Conservation (phyloP, 2,113 vertebrate genomes). For the Butorides virescens region DNA sequence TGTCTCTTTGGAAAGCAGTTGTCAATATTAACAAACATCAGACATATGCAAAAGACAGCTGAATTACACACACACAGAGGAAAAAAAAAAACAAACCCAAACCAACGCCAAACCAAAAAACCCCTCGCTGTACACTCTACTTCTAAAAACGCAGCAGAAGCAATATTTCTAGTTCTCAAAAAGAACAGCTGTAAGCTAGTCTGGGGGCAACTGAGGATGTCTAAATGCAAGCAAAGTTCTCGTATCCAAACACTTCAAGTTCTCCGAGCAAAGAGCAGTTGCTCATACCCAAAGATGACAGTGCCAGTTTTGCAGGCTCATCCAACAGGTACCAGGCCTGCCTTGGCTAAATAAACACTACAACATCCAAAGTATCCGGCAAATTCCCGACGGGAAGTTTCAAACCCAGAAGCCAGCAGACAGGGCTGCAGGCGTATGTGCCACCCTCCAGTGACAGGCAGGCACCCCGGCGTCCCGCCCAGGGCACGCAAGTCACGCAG, state of each 20-base stretch:
- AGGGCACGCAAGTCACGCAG: not conserved
- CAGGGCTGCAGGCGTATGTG: not conserved
- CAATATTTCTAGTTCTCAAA: not conserved
- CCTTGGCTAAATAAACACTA: not conserved
- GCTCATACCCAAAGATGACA: not conserved
- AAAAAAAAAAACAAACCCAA: too few relatives aligned
- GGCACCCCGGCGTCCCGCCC: not conserved
- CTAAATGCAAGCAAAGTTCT: not conserved
- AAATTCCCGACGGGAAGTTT: not conserved
- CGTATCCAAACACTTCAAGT: not conserved
- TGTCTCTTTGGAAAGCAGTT: not conserved
- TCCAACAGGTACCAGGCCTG: not conserved
- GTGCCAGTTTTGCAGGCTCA: not conserved
- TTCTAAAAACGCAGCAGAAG: not conserved
- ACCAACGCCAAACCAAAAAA: too few relatives aligned
- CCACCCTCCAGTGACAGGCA: not conserved
- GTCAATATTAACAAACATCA: not conserved
- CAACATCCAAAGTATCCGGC: not conserved
- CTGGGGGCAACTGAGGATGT: not conserved
- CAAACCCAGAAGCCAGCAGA: not conserved
- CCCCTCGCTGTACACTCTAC: not conserved
- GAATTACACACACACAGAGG: not conserved
- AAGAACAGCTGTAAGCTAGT: not conserved
- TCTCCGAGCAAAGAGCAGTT: not conserved
- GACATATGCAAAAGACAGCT: not conserved